Percentiles rank a stretch among this genome's conserved stretches.
phyloP scores from a whole-genome alignment of 2,888 invertebrate species.

The Craniophora ligustri region DNA sequence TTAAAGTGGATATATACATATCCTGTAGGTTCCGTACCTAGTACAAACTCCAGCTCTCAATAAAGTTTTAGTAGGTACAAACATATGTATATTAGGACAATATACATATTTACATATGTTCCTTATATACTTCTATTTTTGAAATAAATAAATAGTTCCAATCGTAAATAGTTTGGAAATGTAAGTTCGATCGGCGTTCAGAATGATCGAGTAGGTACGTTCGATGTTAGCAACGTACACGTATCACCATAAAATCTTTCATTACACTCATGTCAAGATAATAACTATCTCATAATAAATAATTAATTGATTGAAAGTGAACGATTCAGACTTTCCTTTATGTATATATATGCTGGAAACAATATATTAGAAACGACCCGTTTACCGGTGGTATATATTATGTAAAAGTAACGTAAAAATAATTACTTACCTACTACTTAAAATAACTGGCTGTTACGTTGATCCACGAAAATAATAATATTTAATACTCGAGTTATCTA shows the following conservation, averaged over 20 bases:
- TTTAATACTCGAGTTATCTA: neutral
- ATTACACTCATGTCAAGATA: conserved; percentile 18
- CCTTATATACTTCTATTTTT: no score
- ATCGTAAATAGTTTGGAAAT: no score
- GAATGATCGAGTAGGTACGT: no score
- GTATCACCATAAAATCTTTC: conserved; percentile 16
- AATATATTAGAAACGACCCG: neutral
- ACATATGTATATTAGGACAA: no score
- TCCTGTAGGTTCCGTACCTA: no score
- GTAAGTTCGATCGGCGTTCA: no score
- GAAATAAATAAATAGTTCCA: no score
- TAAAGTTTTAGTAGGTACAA: no score
- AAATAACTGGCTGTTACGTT: conserved; percentile 20
- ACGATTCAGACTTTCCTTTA: conserved; percentile 36
- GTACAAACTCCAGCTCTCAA: no score
- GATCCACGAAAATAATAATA: conserved; percentile 6
- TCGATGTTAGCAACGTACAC: no score
- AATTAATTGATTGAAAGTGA: conserved; percentile 29
- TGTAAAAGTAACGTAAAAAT: neutral
- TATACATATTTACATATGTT: no score
- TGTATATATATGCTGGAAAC: conserved; percentile 7
- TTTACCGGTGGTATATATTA: conserved; percentile 7
- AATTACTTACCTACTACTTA: conserved; percentile 9
- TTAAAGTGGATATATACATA: no score
- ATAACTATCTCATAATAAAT: conserved; percentile 24